These are phyloP conservation scores for Lomographa bimaculata DNA, from an alignment of 2,888 invertebrate genomes.

Conservation along the genomic window DNA sequence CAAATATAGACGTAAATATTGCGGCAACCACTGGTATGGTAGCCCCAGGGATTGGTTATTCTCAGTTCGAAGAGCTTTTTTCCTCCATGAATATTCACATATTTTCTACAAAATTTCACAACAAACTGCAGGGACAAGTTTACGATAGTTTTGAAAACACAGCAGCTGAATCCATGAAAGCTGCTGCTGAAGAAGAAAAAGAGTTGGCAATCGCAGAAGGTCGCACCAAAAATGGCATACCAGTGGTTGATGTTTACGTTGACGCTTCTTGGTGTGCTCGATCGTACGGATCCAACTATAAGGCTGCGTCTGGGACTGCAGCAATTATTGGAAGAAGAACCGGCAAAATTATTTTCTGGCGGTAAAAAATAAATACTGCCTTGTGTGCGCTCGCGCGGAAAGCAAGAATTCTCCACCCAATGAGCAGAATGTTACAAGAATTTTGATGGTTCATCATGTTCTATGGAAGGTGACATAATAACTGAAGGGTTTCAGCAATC, in stretches of 20 bases:
- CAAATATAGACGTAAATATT: background rate
- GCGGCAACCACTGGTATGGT: no score
- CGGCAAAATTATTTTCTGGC: background rate
- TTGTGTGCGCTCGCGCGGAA: no score
- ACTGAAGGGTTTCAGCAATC: constrained; percentile 43
- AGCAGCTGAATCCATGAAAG: constrained; percentile 21
- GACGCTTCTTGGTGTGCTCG: constrained; percentile 27
- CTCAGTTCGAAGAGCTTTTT: no score
- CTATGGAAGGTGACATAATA: constrained; percentile 49
- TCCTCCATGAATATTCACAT: no score
- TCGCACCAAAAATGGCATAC: constrained; percentile 18
- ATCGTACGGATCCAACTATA: constrained; percentile 26
- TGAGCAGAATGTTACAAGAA: constrained; percentile 43
- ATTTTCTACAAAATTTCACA: no score
- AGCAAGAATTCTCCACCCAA: background rate
- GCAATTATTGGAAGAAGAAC: constrained; percentile 22
- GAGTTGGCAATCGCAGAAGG: constrained; percentile 22
- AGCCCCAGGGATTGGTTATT: no score
- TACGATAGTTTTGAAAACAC: constrained; percentile 20
- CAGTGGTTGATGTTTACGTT: constrained; percentile 20
- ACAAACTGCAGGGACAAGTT: constrained; percentile 9
- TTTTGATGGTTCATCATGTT: constrained; percentile 42
- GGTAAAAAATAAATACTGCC: no score
- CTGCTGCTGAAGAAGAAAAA: constrained; percentile 20
- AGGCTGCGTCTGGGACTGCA: constrained; percentile 27